Conservation (phyloP, 2,888 invertebrate genomes). For the Pachliopta kotzebuea region DNA sequence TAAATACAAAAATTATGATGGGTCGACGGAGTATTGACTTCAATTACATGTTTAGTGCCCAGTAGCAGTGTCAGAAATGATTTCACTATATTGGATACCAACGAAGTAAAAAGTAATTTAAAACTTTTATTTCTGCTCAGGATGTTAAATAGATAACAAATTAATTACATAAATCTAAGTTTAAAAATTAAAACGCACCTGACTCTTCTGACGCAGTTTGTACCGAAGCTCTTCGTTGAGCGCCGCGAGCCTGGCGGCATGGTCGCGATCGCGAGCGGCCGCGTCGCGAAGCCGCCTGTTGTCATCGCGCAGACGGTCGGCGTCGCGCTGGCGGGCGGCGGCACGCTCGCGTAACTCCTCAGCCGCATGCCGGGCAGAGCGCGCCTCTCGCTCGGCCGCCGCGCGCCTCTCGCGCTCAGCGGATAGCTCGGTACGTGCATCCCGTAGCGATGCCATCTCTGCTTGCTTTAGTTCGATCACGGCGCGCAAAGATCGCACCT, state of each 20-base stretch:
- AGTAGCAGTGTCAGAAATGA: too few relatives aligned
- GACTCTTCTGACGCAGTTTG: conserved; percentile 90
- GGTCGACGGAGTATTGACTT: too few relatives aligned
- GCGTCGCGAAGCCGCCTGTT: conserved; percentile 86
- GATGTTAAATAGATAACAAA: too few relatives aligned
- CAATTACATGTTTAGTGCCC: too few relatives aligned
- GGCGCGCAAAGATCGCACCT: conserved; percentile 86
- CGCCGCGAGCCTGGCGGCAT: conserved; percentile 87
- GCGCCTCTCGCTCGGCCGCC: conserved; percentile 86
- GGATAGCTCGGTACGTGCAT: conserved; percentile 84
- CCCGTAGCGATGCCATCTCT: conserved; percentile 89
- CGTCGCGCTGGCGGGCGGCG: conserved; percentile 87
- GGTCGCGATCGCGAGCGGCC: conserved; percentile 88
- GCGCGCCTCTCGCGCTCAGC: conserved; percentile 88
- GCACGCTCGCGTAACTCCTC: conserved; percentile 92
- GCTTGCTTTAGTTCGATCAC: conserved; percentile 94
- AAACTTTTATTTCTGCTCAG: too few relatives aligned
- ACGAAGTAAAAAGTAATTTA: too few relatives aligned
- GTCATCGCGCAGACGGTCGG: conserved; percentile 78
- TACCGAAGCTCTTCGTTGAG: conserved; percentile 94
- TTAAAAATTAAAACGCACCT: conserved; percentile 66
- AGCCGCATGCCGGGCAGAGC: conserved; percentile 88
- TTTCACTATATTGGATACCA: too few relatives aligned
- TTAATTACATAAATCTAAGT: neutral
- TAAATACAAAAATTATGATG: neutral